phyloP scores from a whole-genome alignment of 2,797 vertebrate species.

The Sylvilagus floridanus region DNA sequence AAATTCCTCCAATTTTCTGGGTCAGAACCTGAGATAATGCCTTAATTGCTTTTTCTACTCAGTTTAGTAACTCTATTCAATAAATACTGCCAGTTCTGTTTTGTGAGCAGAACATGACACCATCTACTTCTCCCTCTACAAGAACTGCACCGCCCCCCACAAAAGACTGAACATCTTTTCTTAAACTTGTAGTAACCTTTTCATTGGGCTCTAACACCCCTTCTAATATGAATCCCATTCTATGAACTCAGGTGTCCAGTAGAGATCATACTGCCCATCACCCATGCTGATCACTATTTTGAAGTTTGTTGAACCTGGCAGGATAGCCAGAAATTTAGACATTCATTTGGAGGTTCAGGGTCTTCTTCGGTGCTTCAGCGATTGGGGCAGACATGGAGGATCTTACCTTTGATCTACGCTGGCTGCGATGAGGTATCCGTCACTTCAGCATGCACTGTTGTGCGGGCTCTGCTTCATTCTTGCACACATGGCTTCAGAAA shows the following conservation, averaged over 20 bases:
- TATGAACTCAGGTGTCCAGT: not conserved
- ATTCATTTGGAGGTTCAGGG: not conserved
- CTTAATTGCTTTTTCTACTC: not conserved
- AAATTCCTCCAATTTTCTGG: not conserved
- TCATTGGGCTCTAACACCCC: not conserved
- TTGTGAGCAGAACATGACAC: not conserved
- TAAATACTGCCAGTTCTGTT: not conserved
- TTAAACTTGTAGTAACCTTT: not conserved
- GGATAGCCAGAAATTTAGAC: not conserved
- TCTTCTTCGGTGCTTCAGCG: not conserved
- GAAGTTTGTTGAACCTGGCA: not conserved
- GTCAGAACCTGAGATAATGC: not conserved
- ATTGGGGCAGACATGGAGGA: not conserved
- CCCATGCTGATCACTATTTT: not conserved
- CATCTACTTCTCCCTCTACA: not conserved
- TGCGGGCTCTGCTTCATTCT: not conserved
- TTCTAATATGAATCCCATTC: not conserved
- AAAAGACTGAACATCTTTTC: not conserved
- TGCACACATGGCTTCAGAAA: no score
- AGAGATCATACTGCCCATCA: not conserved
- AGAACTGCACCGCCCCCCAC: fast-evolving
- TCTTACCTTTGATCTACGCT: no score
- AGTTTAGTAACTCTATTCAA: not conserved
- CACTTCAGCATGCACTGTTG: fast-evolving
- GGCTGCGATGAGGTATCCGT: not conserved